Base-by-base conservation (phyloP, 2,113 vertebrate genomes). In the Hipposideros armiger region DNA sequence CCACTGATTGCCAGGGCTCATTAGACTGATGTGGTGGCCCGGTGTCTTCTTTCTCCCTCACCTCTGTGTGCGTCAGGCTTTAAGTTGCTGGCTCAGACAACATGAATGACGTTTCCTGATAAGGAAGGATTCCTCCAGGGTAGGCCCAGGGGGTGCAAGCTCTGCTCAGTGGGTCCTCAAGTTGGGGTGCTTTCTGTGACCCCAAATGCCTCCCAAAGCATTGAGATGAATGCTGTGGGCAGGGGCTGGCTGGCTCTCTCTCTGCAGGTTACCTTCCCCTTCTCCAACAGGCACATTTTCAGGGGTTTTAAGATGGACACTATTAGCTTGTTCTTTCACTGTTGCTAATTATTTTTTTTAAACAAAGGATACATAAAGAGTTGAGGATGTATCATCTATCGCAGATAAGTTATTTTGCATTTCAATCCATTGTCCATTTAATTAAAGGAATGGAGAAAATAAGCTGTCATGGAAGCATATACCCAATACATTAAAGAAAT, bases 381-480 rank as follows among this genome's bases (percentile, higher is more conserved):
- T 73, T 94, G 40, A n/a, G 13, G 14, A 6, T 60, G 67, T 40
- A 42, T 64, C 0, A 0, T 45, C n/a, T 94, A 32, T 50, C 19
- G 32, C 32, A 77, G 74, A 67, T 69, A 76, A 20, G 50, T 10
- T 78, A 17, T 42, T 91, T 95, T 82, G 66, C 45, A 1, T 69
- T 74, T 96, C 69, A 52, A 67, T 73, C 91, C 73, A 74, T 62
- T 11, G 45, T 77, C 56, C 73, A 60, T 81, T 94, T 95, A 98
- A 97, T 64, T 60, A 94, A 96, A 96, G 85, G 36, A 50, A 92
- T 69, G 74, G 87, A 95, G 87, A 36, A 91, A 77, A 74, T 26
- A 84, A 24, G 66, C 47, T 58, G 2, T 66, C 50, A 2, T 28
- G 54, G 86, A 80, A 74, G 30, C 2, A 56, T 73, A 42, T 36